phyloP scores from a whole-genome alignment of 2,888 invertebrate genomes.

The Lithophane leautieri region DNA sequence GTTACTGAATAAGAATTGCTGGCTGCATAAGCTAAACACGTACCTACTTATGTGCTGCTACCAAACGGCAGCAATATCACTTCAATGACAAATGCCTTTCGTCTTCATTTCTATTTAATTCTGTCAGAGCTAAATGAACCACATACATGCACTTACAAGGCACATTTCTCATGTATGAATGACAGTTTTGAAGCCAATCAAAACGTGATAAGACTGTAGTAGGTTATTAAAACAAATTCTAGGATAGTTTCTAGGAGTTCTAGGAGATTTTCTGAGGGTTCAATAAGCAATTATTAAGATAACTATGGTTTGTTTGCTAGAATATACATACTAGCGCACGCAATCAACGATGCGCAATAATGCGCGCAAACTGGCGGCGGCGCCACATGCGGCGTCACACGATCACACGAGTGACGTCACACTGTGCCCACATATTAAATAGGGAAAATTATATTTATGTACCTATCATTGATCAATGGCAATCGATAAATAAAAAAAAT shows the following conservation, averaged over 20 bases:
- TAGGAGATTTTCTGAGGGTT: background rate
- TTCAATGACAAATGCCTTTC: background rate
- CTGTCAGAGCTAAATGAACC: background rate
- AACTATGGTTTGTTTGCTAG: background rate
- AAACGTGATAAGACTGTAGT: slow-evolving; percentile 30
- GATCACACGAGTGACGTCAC: background rate
- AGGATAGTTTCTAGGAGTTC: background rate
- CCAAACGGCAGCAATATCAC: background rate
- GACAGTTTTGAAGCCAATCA: slow-evolving; percentile 2
- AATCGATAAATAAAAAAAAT: background rate
- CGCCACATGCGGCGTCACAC: background rate
- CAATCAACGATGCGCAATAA: background rate
- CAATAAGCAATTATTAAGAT: background rate
- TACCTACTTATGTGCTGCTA: too few relatives aligned
- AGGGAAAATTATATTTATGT: background rate
- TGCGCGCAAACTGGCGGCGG: background rate
- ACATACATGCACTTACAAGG: background rate
- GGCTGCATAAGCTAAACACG: background rate
- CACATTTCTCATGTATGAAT: background rate
- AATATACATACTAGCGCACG: background rate
- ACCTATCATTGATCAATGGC: background rate
- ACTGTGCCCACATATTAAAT: background rate
- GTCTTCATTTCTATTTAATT: background rate
- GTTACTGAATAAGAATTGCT: background rate
- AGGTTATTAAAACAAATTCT: slow-evolving; percentile 6